Evolutionary conservation across 2,888 invertebrate genomes (phyloP).

Genomic region (Diarsia dahlii): DNA sequence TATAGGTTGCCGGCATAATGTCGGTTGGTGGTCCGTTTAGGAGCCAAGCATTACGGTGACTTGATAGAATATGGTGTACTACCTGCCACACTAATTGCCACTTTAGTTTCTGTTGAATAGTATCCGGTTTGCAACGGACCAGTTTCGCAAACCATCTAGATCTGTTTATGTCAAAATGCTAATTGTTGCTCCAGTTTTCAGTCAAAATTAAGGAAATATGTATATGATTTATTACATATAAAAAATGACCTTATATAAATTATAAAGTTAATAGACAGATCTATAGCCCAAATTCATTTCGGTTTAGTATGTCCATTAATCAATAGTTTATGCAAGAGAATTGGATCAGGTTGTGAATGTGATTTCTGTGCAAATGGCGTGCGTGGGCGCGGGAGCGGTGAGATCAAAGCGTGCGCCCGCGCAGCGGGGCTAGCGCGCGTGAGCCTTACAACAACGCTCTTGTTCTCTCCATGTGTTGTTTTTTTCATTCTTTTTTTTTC

Average conservation of each 20-base stretch:
- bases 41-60: conserved; percentile 15
- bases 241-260: conserved; percentile 54
- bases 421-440: conserved; percentile 70
- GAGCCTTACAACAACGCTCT: conserved; percentile 62
- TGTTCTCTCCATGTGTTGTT: conserved; percentile 54
- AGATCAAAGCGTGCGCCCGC: conserved; percentile 71
- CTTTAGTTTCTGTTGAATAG: conserved; percentile 10
- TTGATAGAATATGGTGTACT: conserved; percentile 40
- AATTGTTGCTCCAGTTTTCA: conserved; percentile 43
- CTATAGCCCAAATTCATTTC: conserved; percentile 49
- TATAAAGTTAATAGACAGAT: conserved; percentile 47
- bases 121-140: conserved; percentile 29
- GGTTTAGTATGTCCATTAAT: conserved; percentile 60
- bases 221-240: conserved; percentile 38
- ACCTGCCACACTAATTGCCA: conserved; percentile 32
- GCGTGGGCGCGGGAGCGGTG: conserved; percentile 77
- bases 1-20: conserved; percentile 49
- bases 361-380: conserved; percentile 77
- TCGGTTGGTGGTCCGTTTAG: conserved; percentile 60
- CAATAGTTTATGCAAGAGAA: conserved; percentile 62
- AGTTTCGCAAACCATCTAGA: conserved; percentile 13
- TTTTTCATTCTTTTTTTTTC: conserved; percentile 46
- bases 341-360: conserved; percentile 72
- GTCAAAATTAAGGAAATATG: conserved; percentile 44
- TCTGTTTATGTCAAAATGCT: conserved; percentile 36